Evolutionary conservation across 2,888 invertebrate genomes (phyloP), one percentile per base, ranked within the genome.

Genomic region (Eucera pruinosa): DNA sequence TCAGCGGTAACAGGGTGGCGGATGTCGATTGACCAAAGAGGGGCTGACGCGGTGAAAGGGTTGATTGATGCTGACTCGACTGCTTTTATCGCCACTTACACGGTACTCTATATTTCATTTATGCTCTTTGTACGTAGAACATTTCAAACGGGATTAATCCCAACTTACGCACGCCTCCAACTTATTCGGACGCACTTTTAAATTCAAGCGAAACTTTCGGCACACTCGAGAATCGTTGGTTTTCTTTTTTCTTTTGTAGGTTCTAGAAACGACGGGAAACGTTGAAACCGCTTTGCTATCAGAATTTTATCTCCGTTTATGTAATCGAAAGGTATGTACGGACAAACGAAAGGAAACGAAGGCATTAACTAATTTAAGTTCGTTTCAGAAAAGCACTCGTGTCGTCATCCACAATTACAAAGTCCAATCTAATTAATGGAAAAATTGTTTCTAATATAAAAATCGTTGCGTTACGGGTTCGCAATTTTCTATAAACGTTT

Each of bases 11-110:
- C 23, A 64, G 73, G 36, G 57, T 47, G 58, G n/a, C 64, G 74
- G 52, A 64, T 52, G 74, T 64, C 64, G 64, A 64, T 57, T 45
- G 36, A 36, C n/a, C 39, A 9, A 33, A 20, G 64, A 52, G 45
- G 73, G 50, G 23, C 45, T 41, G 25, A 20, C 25, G 62, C 57
- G 58, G 65, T 65, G 74, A 73, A 73, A 65, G 74, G 58, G 75
- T 73, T 75, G 75, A 73, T 75, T 73, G 74, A 75, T 54, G 52
- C 64, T 60, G 75, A 65, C 58, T 75, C 54, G 58, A 23, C 58
- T 47, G 74, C 45, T 73, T 71, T 75, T 75, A 75, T 73, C 64
- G 58, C 47, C 58, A 60, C 58, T 75, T 75, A 73, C 62, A 52
- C 52, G 75, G 67, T 68, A 67, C 76, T 57, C 62, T 66, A 67